These are phyloP conservation scores for Fabriciana adippe DNA, from an alignment of 2,888 invertebrate species.

Conservation along the genomic window DNA sequence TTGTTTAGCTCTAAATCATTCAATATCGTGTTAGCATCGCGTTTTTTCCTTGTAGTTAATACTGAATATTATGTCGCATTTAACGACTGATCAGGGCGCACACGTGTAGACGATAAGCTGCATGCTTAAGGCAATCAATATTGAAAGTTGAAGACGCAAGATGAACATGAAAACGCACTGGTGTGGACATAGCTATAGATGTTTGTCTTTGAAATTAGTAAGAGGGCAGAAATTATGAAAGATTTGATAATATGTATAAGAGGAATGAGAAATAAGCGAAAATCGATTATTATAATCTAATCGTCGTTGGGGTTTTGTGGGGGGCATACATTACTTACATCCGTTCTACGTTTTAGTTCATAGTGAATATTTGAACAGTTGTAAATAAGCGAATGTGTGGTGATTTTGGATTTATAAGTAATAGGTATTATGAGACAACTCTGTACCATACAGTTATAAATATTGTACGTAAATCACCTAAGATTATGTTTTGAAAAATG, in stretches of 20 bases:
- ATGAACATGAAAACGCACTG: too few species aligned
- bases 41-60: too few species aligned
- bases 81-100: too few species aligned
- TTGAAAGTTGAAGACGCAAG: too few species aligned
- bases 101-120: too few species aligned
- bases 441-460: slow-evolving; percentile 46
- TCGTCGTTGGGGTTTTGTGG: slow-evolving; percentile 47
- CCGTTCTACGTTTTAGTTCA: background rate
- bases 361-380: background rate
- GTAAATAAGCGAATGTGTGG: slow-evolving; percentile 9
- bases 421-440: slow-evolving; percentile 72
- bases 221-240: slow-evolving; percentile 16
- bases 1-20: too few species aligned
- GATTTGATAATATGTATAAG: too few species aligned
- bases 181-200: too few species aligned
- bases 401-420: slow-evolving; percentile 45
- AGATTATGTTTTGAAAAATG: slow-evolving; percentile 70
- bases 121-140: too few species aligned
- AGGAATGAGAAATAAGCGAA: too few species aligned
- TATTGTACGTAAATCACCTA: slow-evolving; percentile 56
- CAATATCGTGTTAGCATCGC: too few species aligned
- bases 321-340: slow-evolving; percentile 64
- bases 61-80: too few species aligned
- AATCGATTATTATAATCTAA: slow-evolving; percentile 11
- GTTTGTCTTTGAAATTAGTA: slow-evolving; percentile 1